Percentiles rank a stretch among this genome's conserved stretches.
Evolutionary conservation across 2,113 vertebrate genomes (phyloP).

Genomic region (Bujurquina vittata): DNA sequence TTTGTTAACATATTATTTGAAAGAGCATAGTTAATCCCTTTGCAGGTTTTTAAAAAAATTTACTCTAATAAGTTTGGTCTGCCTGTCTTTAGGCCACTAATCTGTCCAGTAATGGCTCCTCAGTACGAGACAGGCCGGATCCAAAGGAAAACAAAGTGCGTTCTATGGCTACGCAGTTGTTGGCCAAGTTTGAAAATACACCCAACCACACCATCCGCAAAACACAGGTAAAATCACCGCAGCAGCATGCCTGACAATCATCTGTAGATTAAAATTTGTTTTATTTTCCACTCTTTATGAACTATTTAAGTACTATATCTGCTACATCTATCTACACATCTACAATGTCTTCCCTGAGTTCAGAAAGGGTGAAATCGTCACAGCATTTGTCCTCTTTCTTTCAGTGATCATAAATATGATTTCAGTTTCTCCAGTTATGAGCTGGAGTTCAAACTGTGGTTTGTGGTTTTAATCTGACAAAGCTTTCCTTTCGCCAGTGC

Average conservation of each 20-base stretch:
- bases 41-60: neutral
- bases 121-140: constrained; percentile 69
- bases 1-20: constrained; percentile 67
- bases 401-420: neutral
- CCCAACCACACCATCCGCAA: constrained; percentile 77
- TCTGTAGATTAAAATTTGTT: neutral
- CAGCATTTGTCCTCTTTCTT: neutral
- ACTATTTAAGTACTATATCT: neutral
- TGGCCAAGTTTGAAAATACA: constrained; percentile 92
- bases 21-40: neutral
- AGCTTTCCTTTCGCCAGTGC: constrained; percentile 18
- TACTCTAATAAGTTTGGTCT: neutral
- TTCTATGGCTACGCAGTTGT: constrained; percentile 92
- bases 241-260: neutral
- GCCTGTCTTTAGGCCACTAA: constrained; percentile 77
- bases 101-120: constrained; percentile 74
- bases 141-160: constrained; percentile 93
- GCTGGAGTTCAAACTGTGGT: neutral
- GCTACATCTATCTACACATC: neutral
- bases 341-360: neutral
- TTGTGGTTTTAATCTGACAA: constrained; percentile 21
- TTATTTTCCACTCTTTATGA: neutral
- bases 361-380: neutral
- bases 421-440: constrained; percentile 2
- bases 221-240: constrained; percentile 82